Percentiles rank a stretch among this genome's conserved stretches.
Evolutionary conservation across 2,797 vertebrate genomes (phyloP).

Genomic region (Momotus momota): DNA sequence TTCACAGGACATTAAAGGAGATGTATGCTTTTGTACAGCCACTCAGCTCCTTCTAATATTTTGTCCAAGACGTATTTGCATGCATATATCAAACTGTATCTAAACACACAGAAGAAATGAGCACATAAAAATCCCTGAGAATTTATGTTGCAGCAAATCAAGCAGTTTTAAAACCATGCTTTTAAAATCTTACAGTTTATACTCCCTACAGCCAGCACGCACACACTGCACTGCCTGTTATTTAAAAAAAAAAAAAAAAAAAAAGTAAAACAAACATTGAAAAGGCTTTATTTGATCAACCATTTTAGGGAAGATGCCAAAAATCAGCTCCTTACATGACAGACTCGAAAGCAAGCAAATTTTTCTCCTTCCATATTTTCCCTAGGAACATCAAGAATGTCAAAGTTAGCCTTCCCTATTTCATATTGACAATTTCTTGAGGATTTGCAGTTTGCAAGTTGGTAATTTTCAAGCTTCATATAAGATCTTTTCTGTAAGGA

Average conservation of each 20-base stretch:
- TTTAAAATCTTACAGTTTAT: neutral
- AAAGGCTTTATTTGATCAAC: neutral
- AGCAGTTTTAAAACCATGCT: neutral
- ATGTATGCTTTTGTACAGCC: neutral
- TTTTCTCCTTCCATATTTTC: neutral
- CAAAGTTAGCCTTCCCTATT: neutral
- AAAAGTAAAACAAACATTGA: too few species aligned
- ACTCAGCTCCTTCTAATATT: neutral
- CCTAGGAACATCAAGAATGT: neutral
- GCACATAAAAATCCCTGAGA: neutral
- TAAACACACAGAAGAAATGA: neutral
- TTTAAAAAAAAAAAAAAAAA: too few species aligned
- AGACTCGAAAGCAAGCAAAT: neutral
- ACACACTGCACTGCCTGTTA: neutral
- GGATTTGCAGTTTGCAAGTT: neutral
- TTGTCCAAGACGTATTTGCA: neutral
- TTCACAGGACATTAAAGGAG: neutral
- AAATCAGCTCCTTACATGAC: neutral
- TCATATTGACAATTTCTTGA: neutral
- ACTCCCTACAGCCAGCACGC: neutral
- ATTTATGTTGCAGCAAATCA: neutral
- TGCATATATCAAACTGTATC: neutral
- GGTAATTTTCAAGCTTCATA: neutral
- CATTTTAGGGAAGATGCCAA: neutral
- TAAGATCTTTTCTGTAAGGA: neutral